Percentiles rank a stretch among this genome's conserved stretches.
Conservation (phyloP, 2,797 vertebrate genomes). For the Argya squamiceps region DNA sequence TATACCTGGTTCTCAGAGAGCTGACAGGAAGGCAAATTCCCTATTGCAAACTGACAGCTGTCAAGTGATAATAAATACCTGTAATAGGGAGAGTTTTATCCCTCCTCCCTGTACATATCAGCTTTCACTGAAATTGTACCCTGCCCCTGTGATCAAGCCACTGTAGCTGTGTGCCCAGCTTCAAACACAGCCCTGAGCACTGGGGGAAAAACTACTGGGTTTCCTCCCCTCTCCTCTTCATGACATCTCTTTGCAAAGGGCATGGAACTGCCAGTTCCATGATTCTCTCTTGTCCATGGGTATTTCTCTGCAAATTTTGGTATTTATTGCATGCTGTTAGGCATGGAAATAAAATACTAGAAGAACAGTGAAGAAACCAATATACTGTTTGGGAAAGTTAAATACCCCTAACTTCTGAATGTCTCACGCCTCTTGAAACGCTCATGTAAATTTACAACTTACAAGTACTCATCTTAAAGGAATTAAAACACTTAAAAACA, state of each 20-base stretch:
- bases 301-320: neutral
- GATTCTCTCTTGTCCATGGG: neutral
- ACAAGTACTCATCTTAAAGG: neutral
- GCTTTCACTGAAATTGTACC: slow-evolving; percentile 44
- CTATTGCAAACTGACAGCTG: slow-evolving; percentile 64
- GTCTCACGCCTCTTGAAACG: neutral
- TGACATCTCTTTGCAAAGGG: neutral
- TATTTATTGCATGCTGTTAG: neutral
- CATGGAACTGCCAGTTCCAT: neutral
- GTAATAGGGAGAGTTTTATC: slow-evolving; percentile 10
- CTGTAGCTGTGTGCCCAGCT: neutral
- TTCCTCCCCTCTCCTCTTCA: neutral
- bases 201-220: neutral
- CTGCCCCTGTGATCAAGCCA: slow-evolving; percentile 12
- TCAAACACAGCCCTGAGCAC: slow-evolving; percentile 2
- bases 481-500: neutral
- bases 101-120: slow-evolving; percentile 17
- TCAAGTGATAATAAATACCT: slow-evolving; percentile 51
- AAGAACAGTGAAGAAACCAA: neutral
- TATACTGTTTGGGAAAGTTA: neutral
- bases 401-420: neutral
- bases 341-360: neutral
- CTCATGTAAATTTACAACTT: neutral
- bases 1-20: slow-evolving; percentile 56
- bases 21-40: slow-evolving; percentile 56